Percentiles rank a stretch among this genome's conserved stretches.
Conservation (phyloP, 2,888 invertebrate species). For the Patella depressa region DNA sequence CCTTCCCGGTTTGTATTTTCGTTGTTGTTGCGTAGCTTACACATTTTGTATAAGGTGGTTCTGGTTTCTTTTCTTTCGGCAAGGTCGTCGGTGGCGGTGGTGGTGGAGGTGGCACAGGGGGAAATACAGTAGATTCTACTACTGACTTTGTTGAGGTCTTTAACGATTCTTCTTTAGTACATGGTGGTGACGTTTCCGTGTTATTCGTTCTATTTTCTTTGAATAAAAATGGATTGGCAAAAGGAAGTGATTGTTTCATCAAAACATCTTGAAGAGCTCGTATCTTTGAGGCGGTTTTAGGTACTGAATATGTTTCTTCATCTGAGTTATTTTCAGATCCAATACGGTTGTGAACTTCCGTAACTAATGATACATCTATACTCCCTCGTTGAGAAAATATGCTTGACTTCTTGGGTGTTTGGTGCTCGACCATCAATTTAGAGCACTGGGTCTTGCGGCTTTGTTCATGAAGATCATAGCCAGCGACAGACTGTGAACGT, state of each 20-base stretch:
- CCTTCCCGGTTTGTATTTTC: constrained; percentile 4
- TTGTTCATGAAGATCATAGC: background rate
- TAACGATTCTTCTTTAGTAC: background rate
- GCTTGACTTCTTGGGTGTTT: background rate
- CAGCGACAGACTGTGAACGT: background rate
- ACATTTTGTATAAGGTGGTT: background rate
- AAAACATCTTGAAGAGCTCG: constrained; percentile 38
- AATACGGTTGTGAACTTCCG: too few relatives aligned
- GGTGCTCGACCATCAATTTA: background rate
- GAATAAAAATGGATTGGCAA: constrained; percentile 28
- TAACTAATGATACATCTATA: too few relatives aligned
- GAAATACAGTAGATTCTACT: background rate
- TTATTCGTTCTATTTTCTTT: background rate
- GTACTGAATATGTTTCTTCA: background rate
- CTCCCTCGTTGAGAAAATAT: too few relatives aligned
- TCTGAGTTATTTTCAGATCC: background rate
- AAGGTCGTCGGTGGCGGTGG: constrained; percentile 22
- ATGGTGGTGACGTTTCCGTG: background rate
- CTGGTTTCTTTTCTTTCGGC: constrained; percentile 17
- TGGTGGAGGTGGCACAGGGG: constrained; percentile 21
- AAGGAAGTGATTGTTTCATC: constrained; percentile 41
- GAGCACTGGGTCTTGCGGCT: background rate
- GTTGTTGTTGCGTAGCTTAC: constrained; percentile 8
- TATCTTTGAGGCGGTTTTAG: constrained; percentile 34
- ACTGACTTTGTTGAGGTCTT: background rate